Base-by-base conservation (phyloP, 2,888 invertebrate species). In the Pammene fasciana region DNA sequence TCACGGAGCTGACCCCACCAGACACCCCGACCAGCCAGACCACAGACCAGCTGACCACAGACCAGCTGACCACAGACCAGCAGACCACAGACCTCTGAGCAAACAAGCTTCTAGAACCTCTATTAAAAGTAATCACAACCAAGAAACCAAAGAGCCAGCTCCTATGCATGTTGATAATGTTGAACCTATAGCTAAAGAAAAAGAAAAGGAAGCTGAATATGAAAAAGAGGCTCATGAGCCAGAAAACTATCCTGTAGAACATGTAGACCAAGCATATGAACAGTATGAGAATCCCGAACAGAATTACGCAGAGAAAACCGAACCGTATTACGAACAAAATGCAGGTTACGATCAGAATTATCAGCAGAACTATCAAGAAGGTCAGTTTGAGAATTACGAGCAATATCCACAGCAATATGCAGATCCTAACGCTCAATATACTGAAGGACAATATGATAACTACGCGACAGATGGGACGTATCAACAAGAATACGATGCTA, bases 1-100 rank as follows among this genome's bases (percentile, higher is more conserved):
- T 92, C 54, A 90, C 90, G 61, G 92, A 90, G 76, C 74, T 89
- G 83, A 90, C 83, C 70, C 92, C 92, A 18, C 90, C 89, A 72
- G 87, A 86, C 64, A 87, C 88, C 0, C 90, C 88, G 50, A 82
- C 79, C 73, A 78, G 79, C 61, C 79, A 79, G 75, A 81, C 76
- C 64, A 8, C 55, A 34, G 67, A 48, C 41, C 41, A 3, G 43
- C 38, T 26, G 75, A 81, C 76, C 65, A 5, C 73, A 76, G 38
- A 26, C 26, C 13, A 18, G 13, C 45, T n/a, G 75, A 81, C 76
- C 65, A 5, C 73, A 76, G 38, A 26, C 26, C 13, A 18, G 13
- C 45, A 54, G 54, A 54, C 54, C 18, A 45, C 61, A 59, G 71
- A 71, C 9, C 18, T 36, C 38, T 73, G 59, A 73, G 67, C 73